Evolutionary conservation across 2,888 invertebrate genomes (phyloP).

Genomic region (Apamea epomidion): DNA sequence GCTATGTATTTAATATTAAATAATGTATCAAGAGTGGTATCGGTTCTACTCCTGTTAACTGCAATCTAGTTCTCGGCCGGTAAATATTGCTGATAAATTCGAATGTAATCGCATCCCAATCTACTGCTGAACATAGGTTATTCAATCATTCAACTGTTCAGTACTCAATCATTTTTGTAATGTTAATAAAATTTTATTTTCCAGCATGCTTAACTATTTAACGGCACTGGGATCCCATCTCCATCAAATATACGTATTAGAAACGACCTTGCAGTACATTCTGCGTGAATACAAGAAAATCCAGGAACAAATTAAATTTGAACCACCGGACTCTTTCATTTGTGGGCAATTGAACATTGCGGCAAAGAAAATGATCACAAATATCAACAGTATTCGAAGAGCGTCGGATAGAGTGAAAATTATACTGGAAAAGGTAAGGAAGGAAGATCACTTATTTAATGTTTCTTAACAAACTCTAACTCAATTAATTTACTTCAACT

Average conservation of each 20-base stretch:
- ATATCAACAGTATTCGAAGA: constrained; percentile 77
- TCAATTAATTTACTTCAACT: too few species aligned
- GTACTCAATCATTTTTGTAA: not conserved
- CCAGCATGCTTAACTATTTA: constrained; percentile 90
- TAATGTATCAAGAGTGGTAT: not conserved
- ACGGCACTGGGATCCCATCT: constrained; percentile 88
- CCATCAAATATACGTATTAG: constrained; percentile 90
- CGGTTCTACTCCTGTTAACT: not conserved
- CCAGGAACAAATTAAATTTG: constrained; percentile 79
- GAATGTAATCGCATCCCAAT: not conserved
- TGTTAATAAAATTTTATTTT: constrained; percentile 60
- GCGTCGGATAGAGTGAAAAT: constrained; percentile 78
- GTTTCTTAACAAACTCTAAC: not conserved
- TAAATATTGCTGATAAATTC: not conserved
- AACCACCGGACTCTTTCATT: constrained; percentile 81
- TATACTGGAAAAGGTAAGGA: constrained; percentile 78
- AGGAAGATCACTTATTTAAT: not conserved
- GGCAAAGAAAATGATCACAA: constrained; percentile 74
- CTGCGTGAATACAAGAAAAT: constrained; percentile 81
- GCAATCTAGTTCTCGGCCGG: not conserved
- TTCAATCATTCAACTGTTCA: not conserved
- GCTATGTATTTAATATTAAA: not conserved
- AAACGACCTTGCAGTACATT: constrained; percentile 90
- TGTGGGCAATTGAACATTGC: constrained; percentile 71
- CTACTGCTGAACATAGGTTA: too few species aligned